Conservation (phyloP, 2,797 vertebrate genomes). For the Okamejei kenojei region DNA sequence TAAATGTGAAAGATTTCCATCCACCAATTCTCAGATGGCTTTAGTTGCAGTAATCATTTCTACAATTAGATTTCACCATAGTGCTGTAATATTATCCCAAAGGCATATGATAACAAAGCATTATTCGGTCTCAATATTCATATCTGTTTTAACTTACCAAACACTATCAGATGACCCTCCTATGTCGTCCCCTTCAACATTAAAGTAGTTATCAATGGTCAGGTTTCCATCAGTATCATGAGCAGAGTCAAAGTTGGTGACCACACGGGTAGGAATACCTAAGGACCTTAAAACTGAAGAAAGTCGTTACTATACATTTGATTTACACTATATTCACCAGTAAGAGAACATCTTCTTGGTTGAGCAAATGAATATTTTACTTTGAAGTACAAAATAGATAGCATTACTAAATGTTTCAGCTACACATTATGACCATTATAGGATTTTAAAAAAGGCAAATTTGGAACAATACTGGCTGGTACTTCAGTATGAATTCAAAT, state of each 20-base stretch:
- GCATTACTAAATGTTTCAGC: background rate
- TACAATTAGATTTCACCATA: no score
- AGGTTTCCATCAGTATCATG: slow-evolving; percentile 60
- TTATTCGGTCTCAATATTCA: background rate
- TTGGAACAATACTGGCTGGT: background rate
- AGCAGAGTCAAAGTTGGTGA: slow-evolving; percentile 69
- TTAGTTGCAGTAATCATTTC: slow-evolving; percentile 16
- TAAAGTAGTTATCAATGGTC: slow-evolving; percentile 56
- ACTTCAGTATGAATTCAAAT: background rate
- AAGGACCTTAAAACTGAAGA: slow-evolving; percentile 70
- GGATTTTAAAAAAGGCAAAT: background rate
- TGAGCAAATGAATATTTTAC: background rate
- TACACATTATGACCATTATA: background rate
- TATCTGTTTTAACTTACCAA: slow-evolving; percentile 60
- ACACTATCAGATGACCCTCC: slow-evolving; percentile 52
- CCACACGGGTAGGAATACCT: slow-evolving; percentile 72
- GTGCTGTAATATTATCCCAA: background rate
- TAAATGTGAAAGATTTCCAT: background rate
- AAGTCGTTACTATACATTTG: slow-evolving; percentile 9
- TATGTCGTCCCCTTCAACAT: slow-evolving; percentile 50
- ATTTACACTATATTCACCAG: background rate
- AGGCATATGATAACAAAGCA: background rate
- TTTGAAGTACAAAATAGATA: background rate
- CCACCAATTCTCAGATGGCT: background rate
- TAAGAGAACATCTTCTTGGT: background rate